Conservation (phyloP, 2,888 invertebrate species). For the Diadegma fenestrale region DNA sequence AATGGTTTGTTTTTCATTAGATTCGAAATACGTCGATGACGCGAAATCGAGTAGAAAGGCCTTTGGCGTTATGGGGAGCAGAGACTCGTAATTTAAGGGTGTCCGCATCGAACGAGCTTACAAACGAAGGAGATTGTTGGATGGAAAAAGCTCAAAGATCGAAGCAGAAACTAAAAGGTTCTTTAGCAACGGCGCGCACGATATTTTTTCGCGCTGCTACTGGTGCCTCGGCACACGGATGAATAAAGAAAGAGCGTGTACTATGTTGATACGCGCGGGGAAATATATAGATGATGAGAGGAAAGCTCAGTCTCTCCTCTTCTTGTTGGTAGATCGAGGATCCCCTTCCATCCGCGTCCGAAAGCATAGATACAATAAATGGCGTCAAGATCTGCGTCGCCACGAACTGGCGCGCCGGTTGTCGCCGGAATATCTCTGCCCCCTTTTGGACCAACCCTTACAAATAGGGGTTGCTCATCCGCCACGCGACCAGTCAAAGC, state of each 20-base stretch:
- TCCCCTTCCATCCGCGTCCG: slow-evolving; percentile 39
- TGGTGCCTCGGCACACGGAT: neutral
- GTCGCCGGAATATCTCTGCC: slow-evolving; percentile 76
- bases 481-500: slow-evolving; percentile 72
- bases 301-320: slow-evolving; percentile 51
- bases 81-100: neutral
- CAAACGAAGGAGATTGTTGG: neutral
- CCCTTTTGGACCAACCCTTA: slow-evolving; percentile 72
- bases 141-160: neutral
- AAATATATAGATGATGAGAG: slow-evolving; percentile 32
- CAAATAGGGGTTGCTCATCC: slow-evolving; percentile 76
- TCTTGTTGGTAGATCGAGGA: slow-evolving; percentile 44
- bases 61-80: too few species aligned
- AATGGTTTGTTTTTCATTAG: too few species aligned
- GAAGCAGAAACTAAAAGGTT: neutral
- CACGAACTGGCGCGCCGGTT: slow-evolving; percentile 77
- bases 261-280: neutral
- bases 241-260: slow-evolving; percentile 25
- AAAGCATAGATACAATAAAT: slow-evolving; percentile 74
- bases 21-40: too few species aligned
- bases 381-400: slow-evolving; percentile 82
- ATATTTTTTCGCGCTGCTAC: neutral
- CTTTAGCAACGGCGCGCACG: neutral
- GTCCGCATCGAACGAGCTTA: neutral
- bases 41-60: too few species aligned